These are phyloP conservation scores for Pimephales promelas DNA, from an alignment of 2,113 vertebrate genomes.

Conservation along the genomic window DNA sequence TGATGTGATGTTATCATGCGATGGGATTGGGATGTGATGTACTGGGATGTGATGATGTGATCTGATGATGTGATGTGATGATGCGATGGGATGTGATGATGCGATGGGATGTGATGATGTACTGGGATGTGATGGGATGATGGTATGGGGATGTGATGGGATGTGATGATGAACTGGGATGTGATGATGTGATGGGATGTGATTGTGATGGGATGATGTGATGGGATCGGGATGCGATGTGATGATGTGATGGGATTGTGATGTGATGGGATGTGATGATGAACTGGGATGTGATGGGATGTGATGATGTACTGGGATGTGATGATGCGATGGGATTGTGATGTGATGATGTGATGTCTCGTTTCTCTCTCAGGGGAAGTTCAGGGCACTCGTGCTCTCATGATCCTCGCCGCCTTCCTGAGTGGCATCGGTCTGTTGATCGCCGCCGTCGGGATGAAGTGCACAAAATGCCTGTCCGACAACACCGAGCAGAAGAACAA, in stretches of 20 bases:
- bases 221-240: not conserved
- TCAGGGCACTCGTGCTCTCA: constrained; percentile 88
- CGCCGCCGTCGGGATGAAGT: constrained; percentile 85
- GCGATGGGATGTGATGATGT: not conserved
- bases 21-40: not conserved
- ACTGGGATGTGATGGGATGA: not conserved
- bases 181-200: not conserved
- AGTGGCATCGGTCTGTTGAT: constrained; percentile 78
- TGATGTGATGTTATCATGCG: too few species aligned
- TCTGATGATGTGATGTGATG: too few species aligned
- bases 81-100: too few species aligned
- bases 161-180: not conserved
- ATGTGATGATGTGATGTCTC: not conserved
- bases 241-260: not conserved
- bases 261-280: not conserved
- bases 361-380: constrained; percentile 73
- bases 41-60: too few species aligned
- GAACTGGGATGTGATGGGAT: not conserved
- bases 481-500: constrained; percentile 83
- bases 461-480: constrained; percentile 87
- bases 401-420: constrained; percentile 83
- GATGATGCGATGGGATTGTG: not conserved
- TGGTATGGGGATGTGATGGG: not conserved
- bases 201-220: not conserved
- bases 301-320: not conserved